phyloP scores from a whole-genome alignment of 2,113 vertebrate species.

The Electrona antarctica region DNA sequence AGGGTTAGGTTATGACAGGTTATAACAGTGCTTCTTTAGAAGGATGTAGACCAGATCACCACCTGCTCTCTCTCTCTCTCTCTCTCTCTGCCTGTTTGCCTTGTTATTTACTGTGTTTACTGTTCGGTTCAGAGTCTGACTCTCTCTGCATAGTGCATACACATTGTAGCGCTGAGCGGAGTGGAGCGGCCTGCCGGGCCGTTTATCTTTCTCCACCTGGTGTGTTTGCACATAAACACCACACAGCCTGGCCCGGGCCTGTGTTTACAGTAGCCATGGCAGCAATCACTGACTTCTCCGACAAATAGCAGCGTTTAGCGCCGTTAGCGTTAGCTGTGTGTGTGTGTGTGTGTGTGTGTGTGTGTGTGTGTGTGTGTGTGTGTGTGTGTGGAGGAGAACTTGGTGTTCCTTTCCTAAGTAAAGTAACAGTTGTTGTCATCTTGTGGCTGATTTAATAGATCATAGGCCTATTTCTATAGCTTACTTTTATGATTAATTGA shows the following conservation, averaged over 20 bases:
- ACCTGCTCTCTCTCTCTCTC: conserved; percentile 78
- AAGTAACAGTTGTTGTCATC: too few relatives aligned
- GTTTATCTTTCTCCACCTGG: conserved; percentile 97
- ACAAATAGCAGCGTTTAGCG: conserved; percentile 82
- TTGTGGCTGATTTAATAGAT: too few relatives aligned
- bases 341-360: too few relatives aligned
- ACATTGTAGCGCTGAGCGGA: too few relatives aligned
- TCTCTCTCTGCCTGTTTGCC: conserved; percentile 73
- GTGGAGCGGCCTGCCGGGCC: conserved; percentile 88
- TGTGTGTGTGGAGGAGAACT: too few relatives aligned
- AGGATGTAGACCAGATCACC: background rate
- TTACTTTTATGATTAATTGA: background rate
- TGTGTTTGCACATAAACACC: conserved; percentile 99
- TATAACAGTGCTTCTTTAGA: too few relatives aligned
- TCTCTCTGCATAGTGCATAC: conserved; percentile 80
- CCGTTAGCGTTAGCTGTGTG: too few relatives aligned
- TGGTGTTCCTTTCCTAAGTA: too few relatives aligned
- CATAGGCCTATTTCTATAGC: too few relatives aligned
- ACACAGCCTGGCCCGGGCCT: conserved; percentile 80
- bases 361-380: too few relatives aligned
- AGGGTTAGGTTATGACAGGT: too few relatives aligned
- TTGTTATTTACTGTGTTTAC: conserved; percentile 87
- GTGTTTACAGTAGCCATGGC: conserved; percentile 99
- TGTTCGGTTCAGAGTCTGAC: conserved; percentile 82
- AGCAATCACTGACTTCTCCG: conserved; percentile 91